A percentile compares a stretch with the other conserved stretches of the same genome.
phyloP scores from a whole-genome alignment of 1,140 invertebrate species.

The Microplitis mediator region DNA sequence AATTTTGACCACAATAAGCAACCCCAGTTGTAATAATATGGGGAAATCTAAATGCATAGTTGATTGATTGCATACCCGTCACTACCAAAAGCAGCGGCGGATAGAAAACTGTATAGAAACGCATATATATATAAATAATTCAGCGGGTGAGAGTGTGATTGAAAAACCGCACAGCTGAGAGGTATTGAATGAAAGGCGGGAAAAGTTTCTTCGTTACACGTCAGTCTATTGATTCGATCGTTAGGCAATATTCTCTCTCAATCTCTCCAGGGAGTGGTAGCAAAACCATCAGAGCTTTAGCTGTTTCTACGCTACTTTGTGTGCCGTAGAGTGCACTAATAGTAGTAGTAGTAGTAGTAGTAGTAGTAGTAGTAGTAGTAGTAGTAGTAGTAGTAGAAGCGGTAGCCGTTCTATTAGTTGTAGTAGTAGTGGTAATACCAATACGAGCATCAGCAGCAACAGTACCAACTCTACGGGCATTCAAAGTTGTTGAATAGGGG shows the following conservation, averaged over 20 bases:
- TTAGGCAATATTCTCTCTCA: constrained; percentile 11
- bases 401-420: too few species aligned
- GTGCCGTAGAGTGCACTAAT: not conserved
- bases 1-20: too few species aligned
- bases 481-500: constrained; percentile 27
- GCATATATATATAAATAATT: not conserved
- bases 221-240: constrained; percentile 3
- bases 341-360: too few species aligned
- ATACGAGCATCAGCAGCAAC: not conserved
- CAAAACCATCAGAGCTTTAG: too few species aligned
- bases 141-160: not conserved
- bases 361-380: too few species aligned
- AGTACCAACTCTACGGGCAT: constrained; percentile 4
- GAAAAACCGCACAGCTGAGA: not conserved
- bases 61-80: too few species aligned
- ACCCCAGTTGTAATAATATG: too few species aligned
- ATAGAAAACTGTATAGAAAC: too few species aligned
- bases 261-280: not conserved
- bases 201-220: constrained; percentile 18
- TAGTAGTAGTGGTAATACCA: too few species aligned
- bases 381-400: too few species aligned
- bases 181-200: not conserved
- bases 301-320: not conserved
- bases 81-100: too few species aligned
- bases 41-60: too few species aligned